A percentile compares a stretch with the other conserved stretches of the same genome.
phyloP scores from a whole-genome alignment of 2,888 invertebrate genomes.

The Epinotia bilunana region DNA sequence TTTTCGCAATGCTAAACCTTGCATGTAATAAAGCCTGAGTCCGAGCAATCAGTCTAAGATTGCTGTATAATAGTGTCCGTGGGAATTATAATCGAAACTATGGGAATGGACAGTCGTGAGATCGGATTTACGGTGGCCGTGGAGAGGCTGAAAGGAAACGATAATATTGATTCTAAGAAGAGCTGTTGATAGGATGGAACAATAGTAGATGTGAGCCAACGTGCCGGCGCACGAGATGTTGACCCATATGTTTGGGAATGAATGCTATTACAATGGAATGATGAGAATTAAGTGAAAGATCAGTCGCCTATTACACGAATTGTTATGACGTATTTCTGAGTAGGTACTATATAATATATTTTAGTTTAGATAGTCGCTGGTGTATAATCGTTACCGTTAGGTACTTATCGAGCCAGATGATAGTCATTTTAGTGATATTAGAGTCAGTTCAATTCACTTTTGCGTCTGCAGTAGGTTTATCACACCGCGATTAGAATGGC shows the following conservation, averaged over 20 bases:
- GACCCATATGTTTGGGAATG: slow-evolving; percentile 10
- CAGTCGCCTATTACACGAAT: too few species aligned
- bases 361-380: too few species aligned
- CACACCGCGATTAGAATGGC: too few species aligned
- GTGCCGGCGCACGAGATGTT: slow-evolving; percentile 8
- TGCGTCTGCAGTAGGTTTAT: neutral
- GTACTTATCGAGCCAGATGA: neutral
- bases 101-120: slow-evolving; percentile 69
- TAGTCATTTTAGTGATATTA: neutral
- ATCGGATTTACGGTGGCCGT: slow-evolving; percentile 44
- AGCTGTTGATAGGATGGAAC: slow-evolving; percentile 28
- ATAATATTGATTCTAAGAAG: slow-evolving; percentile 49
- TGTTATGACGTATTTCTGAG: too few species aligned
- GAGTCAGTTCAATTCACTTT: neutral
- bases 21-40: slow-evolving; percentile 45
- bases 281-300: neutral
- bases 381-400: too few species aligned
- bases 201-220: slow-evolving; percentile 10
- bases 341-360: too few species aligned
- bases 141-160: slow-evolving; percentile 57
- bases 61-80: slow-evolving; percentile 60
- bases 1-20: slow-evolving; percentile 41
- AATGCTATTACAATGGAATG: neutral
- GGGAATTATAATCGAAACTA: slow-evolving; percentile 69
- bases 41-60: slow-evolving; percentile 47